Evolutionary conservation across 2,888 invertebrate genomes (phyloP), one percentile per base, ranked within the genome.

Genomic region (Congeria kusceri): DNA sequence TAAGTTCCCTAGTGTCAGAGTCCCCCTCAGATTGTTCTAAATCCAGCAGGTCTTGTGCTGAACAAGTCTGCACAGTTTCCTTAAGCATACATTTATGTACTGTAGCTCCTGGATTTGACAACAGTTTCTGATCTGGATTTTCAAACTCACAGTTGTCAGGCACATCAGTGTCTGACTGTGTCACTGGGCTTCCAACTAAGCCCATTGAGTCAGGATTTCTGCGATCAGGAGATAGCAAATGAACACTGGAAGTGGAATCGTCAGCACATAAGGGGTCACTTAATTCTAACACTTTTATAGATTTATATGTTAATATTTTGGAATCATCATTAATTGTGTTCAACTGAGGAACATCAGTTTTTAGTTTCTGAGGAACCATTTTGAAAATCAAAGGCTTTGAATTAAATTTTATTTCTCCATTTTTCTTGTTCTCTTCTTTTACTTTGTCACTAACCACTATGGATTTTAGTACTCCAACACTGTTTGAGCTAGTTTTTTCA

Each of bases 191-290:
- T 72, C 78, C 82, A 18, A 58, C 78, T 27, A 83, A 68, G 7
- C 83, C 79, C 53, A 83, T 59, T 27, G 83, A 83, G 47, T 83
- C 83, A 13, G 83, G 83, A 59, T 83, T 83, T 28, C 83, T 65
- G 11, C 83, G 39, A 47, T 83, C 83, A 20, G 83, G 83, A 13
- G 83, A 83, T 27, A 83, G 44, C 47, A 83, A 68, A 62, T 83
- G 78, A 74, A 83, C 79, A 66, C 77, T 77, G 28, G 75, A 56
- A 13, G 63, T 27, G 11, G 73, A 61, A 49, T 56, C 69, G 29
- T 77, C 80, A 1, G 73, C 59, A 70, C 77, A 80, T 15, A 80
- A 11, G 20, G 63, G 62, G 49, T 68, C 70, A 29, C 59, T 58
- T 29, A 80, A 28, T 15, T 70, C 73, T 15, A 80, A 69, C 23